Evolutionary conservation across 2,888 invertebrate genomes (phyloP), one percentile per base, ranked within the genome.

Genomic region (Quadroppia sp.): DNA sequence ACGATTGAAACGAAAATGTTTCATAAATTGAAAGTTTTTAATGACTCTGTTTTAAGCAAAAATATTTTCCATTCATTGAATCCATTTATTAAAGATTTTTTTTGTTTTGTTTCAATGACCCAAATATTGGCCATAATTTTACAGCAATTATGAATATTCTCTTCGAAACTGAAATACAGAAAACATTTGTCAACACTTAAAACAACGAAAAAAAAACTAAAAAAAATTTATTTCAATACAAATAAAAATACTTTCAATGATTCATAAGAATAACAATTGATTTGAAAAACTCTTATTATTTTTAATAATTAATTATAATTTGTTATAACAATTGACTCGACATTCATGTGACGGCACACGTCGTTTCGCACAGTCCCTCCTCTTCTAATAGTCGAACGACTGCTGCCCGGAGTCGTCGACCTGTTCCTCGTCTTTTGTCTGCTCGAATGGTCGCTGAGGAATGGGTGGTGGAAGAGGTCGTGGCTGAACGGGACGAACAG

Each of bases 41-140:
- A n/a, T n/a, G n/a, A n/a, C n/a, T n/a, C n/a, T n/a, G n/a, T n/a
- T n/a, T n/a, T n/a, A n/a, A n/a, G n/a, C n/a, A n/a, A n/a, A n/a
- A n/a, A n/a, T n/a, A n/a, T n/a, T n/a, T n/a, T n/a, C 30, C 32
- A 15, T 32, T 28, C 15, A 30, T 59, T 59, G 59, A 59, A 59
- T 59, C 53, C 53, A 53, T 53, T 53, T 53, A 36, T 42, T 32
- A 30, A 11, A 70, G 25, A 9, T 25, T n/a, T n/a, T n/a, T n/a
- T n/a, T n/a, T n/a, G n/a, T n/a, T n/a, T 15, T 32, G 30, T 59
- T 71, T 48, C 53, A 36, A 30, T 71, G 71, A 59, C 40, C 40
- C 56, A 59, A 36, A 59, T 50, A 56, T 6, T 71, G 71, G 45
- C 15, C 40, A 40, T 13, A 20, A 45, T 45, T 32, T 3, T 53